These are phyloP conservation scores for Tinamus guttatus DNA, from an alignment of 2,113 vertebrate genomes.

Conservation along the genomic window DNA sequence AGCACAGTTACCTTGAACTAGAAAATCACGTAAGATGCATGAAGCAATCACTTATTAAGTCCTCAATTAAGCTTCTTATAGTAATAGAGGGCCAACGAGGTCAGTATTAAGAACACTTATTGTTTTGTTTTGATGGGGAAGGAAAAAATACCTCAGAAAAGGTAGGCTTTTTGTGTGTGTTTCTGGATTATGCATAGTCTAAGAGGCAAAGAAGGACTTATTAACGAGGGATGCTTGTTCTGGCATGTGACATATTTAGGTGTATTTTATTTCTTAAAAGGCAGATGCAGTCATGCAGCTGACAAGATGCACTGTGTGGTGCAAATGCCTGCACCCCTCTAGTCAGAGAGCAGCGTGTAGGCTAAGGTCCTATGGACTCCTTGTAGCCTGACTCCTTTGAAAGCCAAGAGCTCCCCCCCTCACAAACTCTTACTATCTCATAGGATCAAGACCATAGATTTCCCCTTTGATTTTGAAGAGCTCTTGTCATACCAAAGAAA, in stretches of 20 bases:
- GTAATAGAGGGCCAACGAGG: not conserved
- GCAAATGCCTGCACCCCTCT: not conserved
- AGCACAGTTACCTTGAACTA: not conserved
- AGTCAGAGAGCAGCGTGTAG: not conserved
- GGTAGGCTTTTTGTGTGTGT: not conserved
- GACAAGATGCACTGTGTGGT: not conserved
- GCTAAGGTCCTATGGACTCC: not conserved
- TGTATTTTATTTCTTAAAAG: not conserved
- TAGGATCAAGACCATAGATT: not conserved
- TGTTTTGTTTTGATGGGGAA: not conserved
- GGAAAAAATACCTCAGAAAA: not conserved
- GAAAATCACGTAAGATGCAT: accelerated
- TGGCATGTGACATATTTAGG: not conserved
- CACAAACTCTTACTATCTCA: not conserved
- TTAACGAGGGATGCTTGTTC: not conserved
- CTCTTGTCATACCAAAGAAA: conserved; percentile 43
- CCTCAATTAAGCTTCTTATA: not conserved
- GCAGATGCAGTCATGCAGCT: not conserved
- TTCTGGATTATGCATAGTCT: not conserved
- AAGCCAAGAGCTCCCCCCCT: not conserved
- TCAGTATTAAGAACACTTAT: not conserved
- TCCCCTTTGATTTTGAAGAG: conserved; percentile 50
- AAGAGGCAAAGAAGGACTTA: not conserved
- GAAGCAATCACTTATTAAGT: not conserved
- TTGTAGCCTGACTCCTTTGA: not conserved